Evolutionary conservation across 2,113 vertebrate genomes (phyloP).

Genomic region (Ciconia stormi): DNA sequence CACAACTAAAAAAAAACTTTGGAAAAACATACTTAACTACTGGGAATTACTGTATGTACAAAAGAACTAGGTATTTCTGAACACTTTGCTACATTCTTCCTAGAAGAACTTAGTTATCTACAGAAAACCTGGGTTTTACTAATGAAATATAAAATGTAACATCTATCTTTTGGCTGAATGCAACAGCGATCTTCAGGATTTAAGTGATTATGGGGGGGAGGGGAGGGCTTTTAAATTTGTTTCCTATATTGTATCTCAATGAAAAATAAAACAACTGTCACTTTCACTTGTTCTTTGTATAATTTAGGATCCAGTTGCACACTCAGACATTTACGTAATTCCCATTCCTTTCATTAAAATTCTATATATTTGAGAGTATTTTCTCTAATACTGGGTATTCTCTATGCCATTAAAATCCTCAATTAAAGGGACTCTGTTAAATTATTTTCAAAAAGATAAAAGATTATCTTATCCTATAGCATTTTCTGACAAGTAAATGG

Average conservation of each 20-base stretch:
- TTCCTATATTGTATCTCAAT: neutral
- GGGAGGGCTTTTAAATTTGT: neutral
- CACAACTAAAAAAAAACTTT: conserved; percentile 74
- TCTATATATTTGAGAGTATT: neutral
- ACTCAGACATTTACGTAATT: neutral
- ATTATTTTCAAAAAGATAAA: neutral
- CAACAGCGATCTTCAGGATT: neutral
- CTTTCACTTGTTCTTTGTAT: neutral
- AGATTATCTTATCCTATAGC: neutral
- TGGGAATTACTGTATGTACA: conserved; percentile 53
- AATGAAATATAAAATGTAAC: neutral
- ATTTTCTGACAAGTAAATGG: neutral
- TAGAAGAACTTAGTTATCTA: conserved; percentile 45
- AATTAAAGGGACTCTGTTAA: neutral
- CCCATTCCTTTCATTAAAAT: neutral
- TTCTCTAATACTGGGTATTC: neutral
- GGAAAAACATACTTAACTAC: conserved; percentile 55
- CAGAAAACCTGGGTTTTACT: neutral
- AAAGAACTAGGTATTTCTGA: conserved; percentile 40
- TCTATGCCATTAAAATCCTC: neutral
- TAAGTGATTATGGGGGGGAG: neutral
- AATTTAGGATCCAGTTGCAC: neutral
- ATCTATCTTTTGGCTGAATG: neutral
- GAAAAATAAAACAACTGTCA: neutral
- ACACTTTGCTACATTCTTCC: conserved; percentile 53